These are phyloP conservation scores for Clarias magur DNA, from an alignment of 2,113 vertebrate species.

Conservation along the genomic window DNA sequence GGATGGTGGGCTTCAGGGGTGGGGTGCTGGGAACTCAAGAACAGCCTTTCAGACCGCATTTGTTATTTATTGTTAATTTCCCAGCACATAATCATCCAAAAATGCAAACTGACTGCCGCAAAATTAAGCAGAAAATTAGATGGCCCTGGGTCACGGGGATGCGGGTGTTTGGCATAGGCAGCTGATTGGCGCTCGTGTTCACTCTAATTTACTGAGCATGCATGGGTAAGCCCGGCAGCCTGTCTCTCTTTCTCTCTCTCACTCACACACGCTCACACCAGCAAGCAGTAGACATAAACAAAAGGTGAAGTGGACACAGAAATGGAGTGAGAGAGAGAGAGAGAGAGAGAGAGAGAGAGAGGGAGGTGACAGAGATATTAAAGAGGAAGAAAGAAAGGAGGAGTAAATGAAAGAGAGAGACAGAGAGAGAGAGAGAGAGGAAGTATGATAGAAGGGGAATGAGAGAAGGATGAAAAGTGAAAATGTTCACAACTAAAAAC, in stretches of 20 bases:
- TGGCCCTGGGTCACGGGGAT: conserved; percentile 97
- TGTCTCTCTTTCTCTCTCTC: conserved; percentile 43
- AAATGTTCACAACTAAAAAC: conserved; percentile 17
- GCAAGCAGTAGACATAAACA: conserved; percentile 75
- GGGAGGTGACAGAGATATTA: conserved; percentile 36
- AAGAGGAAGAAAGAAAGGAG: conserved; percentile 39
- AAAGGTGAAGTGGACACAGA: conserved; percentile 42
- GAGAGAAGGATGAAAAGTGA: conserved; percentile 67
- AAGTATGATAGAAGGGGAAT: conserved; percentile 28
- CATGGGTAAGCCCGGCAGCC: conserved; percentile 92
- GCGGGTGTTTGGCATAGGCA: conserved; percentile 88
- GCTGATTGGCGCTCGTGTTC: conserved; percentile 97
- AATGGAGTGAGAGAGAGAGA: conserved; percentile 30
- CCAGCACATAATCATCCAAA: conserved; percentile 99
- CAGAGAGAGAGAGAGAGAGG: conserved; percentile 9
- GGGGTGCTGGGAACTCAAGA: conserved; percentile 47
- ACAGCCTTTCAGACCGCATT: conserved; percentile 87
- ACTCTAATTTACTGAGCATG: conserved; percentile 99
- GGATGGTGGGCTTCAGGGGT: conserved; percentile 60
- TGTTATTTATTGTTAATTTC: conserved; percentile 99
- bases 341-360: conserved; percentile 30
- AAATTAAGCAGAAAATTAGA: conserved; percentile 99
- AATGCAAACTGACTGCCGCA: conserved; percentile 99
- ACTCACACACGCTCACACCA: background rate
- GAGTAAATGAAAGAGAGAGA: conserved; percentile 50